These are phyloP conservation scores for Galago senegalensis DNA, from an alignment of 2,797 vertebrate species.

Conservation along the genomic window DNA sequence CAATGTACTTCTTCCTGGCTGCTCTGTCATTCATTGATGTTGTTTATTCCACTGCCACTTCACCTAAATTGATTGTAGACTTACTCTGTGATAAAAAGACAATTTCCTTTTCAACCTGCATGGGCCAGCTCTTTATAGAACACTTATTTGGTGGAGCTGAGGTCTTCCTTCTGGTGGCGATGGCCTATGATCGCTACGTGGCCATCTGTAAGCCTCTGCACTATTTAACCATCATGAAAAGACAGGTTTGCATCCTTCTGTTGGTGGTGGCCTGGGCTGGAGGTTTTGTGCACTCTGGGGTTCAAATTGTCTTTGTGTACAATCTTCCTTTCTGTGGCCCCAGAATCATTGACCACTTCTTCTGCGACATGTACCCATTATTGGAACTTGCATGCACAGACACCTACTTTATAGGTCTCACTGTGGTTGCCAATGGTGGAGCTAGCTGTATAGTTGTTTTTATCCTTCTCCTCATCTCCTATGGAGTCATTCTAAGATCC, in stretches of 20 bases:
- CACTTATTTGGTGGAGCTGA: slow-evolving; percentile 29
- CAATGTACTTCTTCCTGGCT: slow-evolving; percentile 63
- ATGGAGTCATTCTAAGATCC: no score
- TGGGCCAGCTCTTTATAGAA: neutral
- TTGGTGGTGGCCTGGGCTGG: slow-evolving; percentile 10
- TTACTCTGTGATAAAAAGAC: neutral
- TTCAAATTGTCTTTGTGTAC: slow-evolving; percentile 59
- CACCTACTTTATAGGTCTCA: no score
- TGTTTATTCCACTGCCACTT: neutral
- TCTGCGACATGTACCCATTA: neutral
- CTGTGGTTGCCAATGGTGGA: no score
- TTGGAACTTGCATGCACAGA: no score
- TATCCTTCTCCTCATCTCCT: no score
- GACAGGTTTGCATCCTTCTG: neutral
- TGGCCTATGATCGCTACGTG: slow-evolving; percentile 38
- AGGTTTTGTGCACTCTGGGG: slow-evolving; percentile 52
- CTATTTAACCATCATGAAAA: slow-evolving; percentile 64
- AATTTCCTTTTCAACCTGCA: slow-evolving; percentile 38
- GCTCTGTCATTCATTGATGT: slow-evolving; percentile 48
- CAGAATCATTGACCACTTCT: slow-evolving; percentile 63
- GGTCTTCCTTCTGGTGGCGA: slow-evolving; percentile 32
- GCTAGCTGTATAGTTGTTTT: no score
- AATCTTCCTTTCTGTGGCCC: slow-evolving; percentile 63
- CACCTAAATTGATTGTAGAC: slow-evolving; percentile 37
- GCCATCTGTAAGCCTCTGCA: slow-evolving; percentile 65